Percentiles rank a stretch among this genome's conserved stretches.
These are phyloP conservation scores for Gallinago undulata DNA, from an alignment of 2,113 vertebrate species.

Conservation along the genomic window DNA sequence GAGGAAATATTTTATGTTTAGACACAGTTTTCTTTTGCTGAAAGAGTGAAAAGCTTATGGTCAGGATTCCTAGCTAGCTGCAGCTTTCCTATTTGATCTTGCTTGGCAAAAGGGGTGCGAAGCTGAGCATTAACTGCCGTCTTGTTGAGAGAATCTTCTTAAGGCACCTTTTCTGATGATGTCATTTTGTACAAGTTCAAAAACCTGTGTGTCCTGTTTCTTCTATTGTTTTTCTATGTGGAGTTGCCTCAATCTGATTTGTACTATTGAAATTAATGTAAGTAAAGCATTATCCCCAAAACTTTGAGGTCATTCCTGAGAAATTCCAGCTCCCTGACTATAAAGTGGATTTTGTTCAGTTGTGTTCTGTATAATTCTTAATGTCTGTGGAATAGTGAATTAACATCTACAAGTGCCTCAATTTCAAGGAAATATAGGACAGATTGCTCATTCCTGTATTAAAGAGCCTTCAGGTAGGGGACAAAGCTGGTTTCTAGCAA, in stretches of 20 bases:
- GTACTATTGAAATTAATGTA: neutral
- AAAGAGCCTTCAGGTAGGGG: neutral
- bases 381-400: neutral
- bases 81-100: neutral
- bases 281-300: neutral
- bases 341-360: neutral
- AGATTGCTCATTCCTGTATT: neutral
- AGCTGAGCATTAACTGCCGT: neutral
- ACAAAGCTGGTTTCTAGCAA: neutral
- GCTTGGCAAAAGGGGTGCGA: neutral
- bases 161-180: neutral
- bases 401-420: neutral
- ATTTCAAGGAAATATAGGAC: neutral
- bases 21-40: neutral
- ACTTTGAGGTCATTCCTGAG: neutral
- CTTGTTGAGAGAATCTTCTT: neutral
- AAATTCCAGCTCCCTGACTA: neutral
- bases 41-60: neutral
- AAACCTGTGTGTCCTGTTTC: neutral
- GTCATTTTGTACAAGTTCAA: neutral
- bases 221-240: neutral
- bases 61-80: neutral
- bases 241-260: neutral
- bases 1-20: neutral
- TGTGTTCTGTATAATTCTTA: neutral